Evolutionary conservation across 2,797 vertebrate species (phyloP), one percentile per base, ranked within the genome.

Genomic region (Alcedo quadribrachys): DNA sequence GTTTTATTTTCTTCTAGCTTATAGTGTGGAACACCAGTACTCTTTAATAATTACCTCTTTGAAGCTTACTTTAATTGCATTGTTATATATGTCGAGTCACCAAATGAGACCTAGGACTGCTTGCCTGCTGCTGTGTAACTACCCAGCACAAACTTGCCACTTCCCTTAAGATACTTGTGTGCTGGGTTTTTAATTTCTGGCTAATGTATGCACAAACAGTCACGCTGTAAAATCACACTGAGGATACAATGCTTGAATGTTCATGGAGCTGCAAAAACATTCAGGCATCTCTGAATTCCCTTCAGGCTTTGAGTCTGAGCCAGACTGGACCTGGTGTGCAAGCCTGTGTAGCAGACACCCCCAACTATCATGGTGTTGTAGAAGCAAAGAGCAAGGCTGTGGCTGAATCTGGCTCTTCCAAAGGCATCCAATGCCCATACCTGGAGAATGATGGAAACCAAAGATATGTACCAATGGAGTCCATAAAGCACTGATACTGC

Each of bases 401-500:
- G 4, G 13, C 1, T 68, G 58, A 58, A 57, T 60, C 14, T 1
- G 0, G 5, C 11, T 83, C 25, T 43, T 63, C 42, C 27, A 55
- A 42, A 76, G 21, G 7, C 22, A 11, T 3, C 22, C 37, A 35
- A 3, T 7, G 6, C 4, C n/a, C 0, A 0, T 53, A 24, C 30
- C 37, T 13, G 1, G 55, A 40, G 37, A 74, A 20, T 14, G 48
- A 50, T 25, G 13, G 48, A 24, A 80, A 71, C 50, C 0, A 1
- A 63, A 37, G 42, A 75, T 20, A 27, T 45, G 12, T 63, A 45
- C 55, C 76, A 61, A 11, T 2, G 9, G 35, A 40, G 28, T 9
- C 46, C 80, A 35, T 42, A 65, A 87, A 88, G 12, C 54, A 32
- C 54, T 35, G 43, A 81, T 62, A 42, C 28, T 30, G 24, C 20